Evolutionary conservation across 2,797 vertebrate species (phyloP), one percentile per base, ranked within the genome.

Genomic region (Chlorospingus flavigularis): DNA sequence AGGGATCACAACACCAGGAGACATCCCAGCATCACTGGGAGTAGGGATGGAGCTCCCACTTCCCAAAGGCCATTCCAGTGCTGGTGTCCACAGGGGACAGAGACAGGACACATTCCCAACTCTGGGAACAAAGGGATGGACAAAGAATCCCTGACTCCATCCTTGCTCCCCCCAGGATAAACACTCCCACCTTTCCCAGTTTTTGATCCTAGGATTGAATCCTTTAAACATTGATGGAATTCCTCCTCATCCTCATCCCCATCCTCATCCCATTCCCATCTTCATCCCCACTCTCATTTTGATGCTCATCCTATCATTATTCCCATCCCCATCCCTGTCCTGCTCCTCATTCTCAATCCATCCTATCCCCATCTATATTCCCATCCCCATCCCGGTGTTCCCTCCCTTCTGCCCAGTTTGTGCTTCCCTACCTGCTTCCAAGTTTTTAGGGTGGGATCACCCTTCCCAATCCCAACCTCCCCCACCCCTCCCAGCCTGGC

Each of bases 81-180:
- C 33, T 0, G 0, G 39, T 15, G 63, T 13, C 57, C n/a, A 2
- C 0, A 5, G 17, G 53, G 57, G 47, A 30, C 0, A 3, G 55
- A 6, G 11, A 19, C 33, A 37, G 67, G 40, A 35, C 57, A 17
- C 10, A 2, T 17, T 78, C 33, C 55, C 73, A 4, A 2, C 35
- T 61, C 63, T 1, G 3, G 63, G 75, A 71, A 39, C 31, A 37
- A 58, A 47, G 39, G 30, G 50, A 25, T 0, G 33, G 53, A 25
- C 17, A 26, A 48, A 53, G 19, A 33, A 7, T n/a, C 60, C 51
- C 74, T 8, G 17, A 16, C 21, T 23, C 24, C 63, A 25, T 10
- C 68, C 68, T 7, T 4, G 21, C 7, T 54, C 6, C 26, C 31
- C 33, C 16, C 6, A 2, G 57, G 51, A 77, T 35, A 35, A 84